Evolutionary conservation across 2,113 vertebrate species (phyloP), one percentile per base, ranked within the genome.

Genomic region (Zeus faber): DNA sequence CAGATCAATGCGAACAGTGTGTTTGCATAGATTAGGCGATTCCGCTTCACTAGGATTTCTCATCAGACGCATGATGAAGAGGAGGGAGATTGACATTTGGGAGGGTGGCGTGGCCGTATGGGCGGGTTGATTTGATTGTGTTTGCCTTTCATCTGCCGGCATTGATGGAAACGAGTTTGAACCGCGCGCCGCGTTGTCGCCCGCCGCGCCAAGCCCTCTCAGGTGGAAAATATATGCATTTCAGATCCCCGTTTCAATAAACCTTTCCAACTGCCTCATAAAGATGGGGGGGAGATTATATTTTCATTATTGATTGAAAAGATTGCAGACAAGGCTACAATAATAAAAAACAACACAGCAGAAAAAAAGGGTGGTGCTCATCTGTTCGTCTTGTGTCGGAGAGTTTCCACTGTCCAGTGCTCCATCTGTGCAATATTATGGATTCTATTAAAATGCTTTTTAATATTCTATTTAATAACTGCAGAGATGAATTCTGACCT

Each of bases 1-100:
- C 77, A 86, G 87, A 89, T 90, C 87, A 80, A 85, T 89, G 67
- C 64, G 85, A 85, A 89, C 83, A 83, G 79, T 79, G 71, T 81
- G 79, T 88, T 88, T 88, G 83, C 82, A 84, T 83, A 82, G 83
- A 89, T 89, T 84, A 85, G 69, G 74, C 61, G 68, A 74, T 80
- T 75, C 77, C 71, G 62, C 69, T 58, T 54, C 80, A 65, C 72
- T 76, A 81, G 82, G 78, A 85, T 77, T 83, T 82, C 77, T 82
- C 77, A 84, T 85, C 81, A 85, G 80, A 78, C 62, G 67, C 72
- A 80, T 77, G 72, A 85, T 76, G 72, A 84, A 63, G 62, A 61
- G 67, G 74, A 47, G 33, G 51, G 70, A 80, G 83, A 85, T 83
- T 84, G 83, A 66, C 85, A 78, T 81, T 84, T 80, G 77, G 25